These are phyloP conservation scores for Calonectris borealis DNA, from an alignment of 2,113 vertebrate species.

Conservation along the genomic window DNA sequence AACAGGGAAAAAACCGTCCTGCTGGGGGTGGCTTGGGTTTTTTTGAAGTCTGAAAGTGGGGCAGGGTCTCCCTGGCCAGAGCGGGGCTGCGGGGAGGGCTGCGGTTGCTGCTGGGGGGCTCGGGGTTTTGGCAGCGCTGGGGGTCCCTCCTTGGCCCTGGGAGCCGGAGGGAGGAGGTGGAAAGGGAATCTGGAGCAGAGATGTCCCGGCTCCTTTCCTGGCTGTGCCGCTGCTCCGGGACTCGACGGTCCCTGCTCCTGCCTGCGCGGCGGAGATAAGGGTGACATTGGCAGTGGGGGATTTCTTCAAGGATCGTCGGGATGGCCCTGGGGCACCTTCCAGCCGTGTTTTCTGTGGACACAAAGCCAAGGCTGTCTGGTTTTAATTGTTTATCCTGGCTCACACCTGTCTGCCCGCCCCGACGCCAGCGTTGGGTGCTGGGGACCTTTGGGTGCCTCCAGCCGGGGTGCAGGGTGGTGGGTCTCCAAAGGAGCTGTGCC, in stretches of 20 bases:
- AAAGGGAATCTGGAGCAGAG: accelerated
- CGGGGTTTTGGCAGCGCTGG: accelerated
- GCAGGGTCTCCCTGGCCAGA: accelerated
- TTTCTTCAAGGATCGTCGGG: background rate
- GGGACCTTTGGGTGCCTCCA: background rate
- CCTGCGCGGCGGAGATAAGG: accelerated
- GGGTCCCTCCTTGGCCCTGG: background rate
- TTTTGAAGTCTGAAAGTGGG: background rate
- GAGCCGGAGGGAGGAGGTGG: background rate
- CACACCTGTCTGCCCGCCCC: no score
- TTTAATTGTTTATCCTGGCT: background rate
- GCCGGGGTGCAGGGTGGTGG: no score
- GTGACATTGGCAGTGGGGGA: accelerated
- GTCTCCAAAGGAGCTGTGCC: background rate
- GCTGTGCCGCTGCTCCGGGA: accelerated
- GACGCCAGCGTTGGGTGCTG: background rate
- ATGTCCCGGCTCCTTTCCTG: background rate
- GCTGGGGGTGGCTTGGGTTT: background rate
- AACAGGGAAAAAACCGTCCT: background rate
- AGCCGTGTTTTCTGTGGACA: accelerated
- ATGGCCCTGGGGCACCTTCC: background rate
- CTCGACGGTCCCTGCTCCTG: background rate
- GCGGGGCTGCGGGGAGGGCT: accelerated
- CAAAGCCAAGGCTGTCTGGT: background rate
- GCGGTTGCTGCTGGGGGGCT: accelerated